Evolutionary conservation across 2,797 vertebrate genomes (phyloP).

Genomic region (Bucorvus abyssinicus): DNA sequence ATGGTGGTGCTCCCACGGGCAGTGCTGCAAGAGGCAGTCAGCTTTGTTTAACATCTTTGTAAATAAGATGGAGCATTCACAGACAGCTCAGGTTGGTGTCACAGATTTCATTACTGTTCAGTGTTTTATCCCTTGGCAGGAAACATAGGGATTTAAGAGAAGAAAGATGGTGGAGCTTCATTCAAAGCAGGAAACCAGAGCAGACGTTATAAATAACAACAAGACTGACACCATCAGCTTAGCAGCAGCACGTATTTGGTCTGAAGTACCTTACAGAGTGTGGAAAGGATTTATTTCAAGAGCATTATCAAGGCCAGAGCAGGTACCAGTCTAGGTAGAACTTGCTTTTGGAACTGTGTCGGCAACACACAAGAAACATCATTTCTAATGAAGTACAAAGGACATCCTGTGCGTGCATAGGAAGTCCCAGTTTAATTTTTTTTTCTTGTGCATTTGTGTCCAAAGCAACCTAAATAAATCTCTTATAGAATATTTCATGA

Average conservation of each 20-base stretch:
- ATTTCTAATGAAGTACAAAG: not conserved
- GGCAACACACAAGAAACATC: not conserved
- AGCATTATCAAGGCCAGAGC: not conserved
- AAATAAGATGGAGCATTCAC: not conserved
- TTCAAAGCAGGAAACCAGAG: not conserved
- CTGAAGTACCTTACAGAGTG: not conserved
- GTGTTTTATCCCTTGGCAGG: not conserved
- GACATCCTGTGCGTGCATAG: not conserved
- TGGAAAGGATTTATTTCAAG: not conserved
- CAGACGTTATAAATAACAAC: not conserved
- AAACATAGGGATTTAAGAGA: not conserved
- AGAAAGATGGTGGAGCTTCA: not conserved
- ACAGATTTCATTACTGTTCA: not conserved
- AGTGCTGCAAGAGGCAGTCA: not conserved
- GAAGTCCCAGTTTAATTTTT: not conserved
- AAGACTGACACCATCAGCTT: not conserved
- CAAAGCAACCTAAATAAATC: not conserved
- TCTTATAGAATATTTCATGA: not conserved
- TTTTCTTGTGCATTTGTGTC: not conserved
- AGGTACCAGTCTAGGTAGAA: not conserved
- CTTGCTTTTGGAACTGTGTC: not conserved
- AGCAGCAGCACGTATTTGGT: not conserved
- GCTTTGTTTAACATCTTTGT: constrained; percentile 15
- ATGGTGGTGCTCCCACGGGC: not conserved
- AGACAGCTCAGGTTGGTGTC: not conserved